Conservation (phyloP, 2,888 invertebrate species). For the Eledona agricola region DNA sequence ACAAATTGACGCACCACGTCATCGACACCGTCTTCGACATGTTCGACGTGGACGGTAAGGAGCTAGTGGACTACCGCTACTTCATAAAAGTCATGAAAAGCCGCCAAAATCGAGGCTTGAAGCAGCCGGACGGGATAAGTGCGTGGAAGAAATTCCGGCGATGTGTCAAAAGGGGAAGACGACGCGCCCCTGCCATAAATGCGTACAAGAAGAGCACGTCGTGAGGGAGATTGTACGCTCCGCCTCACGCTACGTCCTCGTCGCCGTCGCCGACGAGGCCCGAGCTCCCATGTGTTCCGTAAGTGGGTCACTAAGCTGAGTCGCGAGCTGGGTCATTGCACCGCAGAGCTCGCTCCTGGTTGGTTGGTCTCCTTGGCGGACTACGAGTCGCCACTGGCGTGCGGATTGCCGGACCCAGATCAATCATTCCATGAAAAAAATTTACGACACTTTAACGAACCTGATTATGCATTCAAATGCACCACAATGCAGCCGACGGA, state of each 20-base stretch:
- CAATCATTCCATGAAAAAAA: constrained; percentile 13
- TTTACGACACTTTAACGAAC: constrained; percentile 2
- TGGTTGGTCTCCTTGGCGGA: constrained; percentile 51
- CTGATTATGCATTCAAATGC: constrained; percentile 1
- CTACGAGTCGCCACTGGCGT: constrained; percentile 40
- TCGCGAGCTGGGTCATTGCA: constrained; percentile 63
- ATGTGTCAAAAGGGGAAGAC: constrained; percentile 66
- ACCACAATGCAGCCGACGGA: neutral
- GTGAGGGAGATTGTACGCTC: constrained; percentile 74
- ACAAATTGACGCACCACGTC: constrained; percentile 79
- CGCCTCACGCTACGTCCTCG: constrained; percentile 14
- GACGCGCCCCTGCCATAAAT: neutral
- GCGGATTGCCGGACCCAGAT: constrained; percentile 14
- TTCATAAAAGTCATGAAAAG: constrained; percentile 97
- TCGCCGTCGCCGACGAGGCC: constrained; percentile 15
- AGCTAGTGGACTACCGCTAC: constrained; percentile 89
- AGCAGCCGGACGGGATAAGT: constrained; percentile 82
- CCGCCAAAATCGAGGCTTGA: constrained; percentile 88
- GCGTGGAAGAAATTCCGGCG: constrained; percentile 89
- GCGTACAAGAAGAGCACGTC: constrained; percentile 50
- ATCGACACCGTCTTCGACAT: constrained; percentile 92
- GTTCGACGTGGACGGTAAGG: constrained; percentile 95
- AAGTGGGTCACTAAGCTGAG: constrained; percentile 64
- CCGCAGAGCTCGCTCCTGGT: constrained; percentile 50
- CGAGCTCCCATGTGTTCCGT: constrained; percentile 58